Evolutionary conservation across 1,140 invertebrate species (phyloP).

Genomic region (Pseudachorutes palmiensis): DNA sequence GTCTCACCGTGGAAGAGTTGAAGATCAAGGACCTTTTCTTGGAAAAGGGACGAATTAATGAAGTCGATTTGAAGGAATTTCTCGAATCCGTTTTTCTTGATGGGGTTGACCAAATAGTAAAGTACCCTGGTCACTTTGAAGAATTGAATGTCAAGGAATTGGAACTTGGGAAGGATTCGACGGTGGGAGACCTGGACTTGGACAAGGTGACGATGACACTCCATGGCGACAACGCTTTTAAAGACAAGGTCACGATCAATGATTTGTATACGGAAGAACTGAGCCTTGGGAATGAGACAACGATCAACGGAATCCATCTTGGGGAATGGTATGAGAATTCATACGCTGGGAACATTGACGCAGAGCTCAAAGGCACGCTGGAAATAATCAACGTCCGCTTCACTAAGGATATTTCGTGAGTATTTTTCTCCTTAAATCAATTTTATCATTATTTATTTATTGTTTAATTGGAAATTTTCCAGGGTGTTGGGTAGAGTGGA

Average conservation of each 20-base stretch:
- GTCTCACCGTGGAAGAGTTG: not conserved
- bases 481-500: slow-evolving; percentile 2
- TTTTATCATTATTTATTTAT: not conserved
- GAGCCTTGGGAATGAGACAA: not conserved
- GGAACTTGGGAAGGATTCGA: not conserved
- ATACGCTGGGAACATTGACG: not conserved
- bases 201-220: not conserved
- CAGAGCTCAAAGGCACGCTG: not conserved
- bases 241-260: not conserved
- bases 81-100: not conserved
- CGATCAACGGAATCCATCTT: slow-evolving; percentile 4
- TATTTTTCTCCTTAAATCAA: too few relatives aligned
- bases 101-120: slow-evolving; percentile 5
- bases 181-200: not conserved
- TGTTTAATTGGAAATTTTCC: not conserved
- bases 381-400: not conserved
- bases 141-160: not conserved
- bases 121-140: not conserved
- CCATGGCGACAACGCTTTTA: not conserved
- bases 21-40: not conserved
- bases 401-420: not conserved
- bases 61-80: slow-evolving; percentile 8
- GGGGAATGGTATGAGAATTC: not conserved
- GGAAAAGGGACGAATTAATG: not conserved
- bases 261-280: not conserved